Evolutionary conservation across 2,888 invertebrate genomes (phyloP).

Genomic region (Drosophila peninsularis): DNA sequence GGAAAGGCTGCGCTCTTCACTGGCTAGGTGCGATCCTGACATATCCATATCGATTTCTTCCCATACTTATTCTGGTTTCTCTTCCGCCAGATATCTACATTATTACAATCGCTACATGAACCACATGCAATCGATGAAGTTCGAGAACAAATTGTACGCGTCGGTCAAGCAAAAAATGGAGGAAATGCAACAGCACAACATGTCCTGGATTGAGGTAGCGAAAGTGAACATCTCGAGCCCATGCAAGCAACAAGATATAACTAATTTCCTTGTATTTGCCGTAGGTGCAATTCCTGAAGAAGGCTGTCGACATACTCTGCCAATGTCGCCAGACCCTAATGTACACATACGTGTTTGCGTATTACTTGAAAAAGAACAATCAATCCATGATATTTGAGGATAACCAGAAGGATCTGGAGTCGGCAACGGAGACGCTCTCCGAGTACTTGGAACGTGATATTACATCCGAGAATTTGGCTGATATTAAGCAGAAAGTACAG

Average conservation of each 20-base stretch:
- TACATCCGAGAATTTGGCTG: constrained; percentile 97
- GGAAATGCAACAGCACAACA: constrained; percentile 99
- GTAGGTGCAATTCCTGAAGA: constrained; percentile 97
- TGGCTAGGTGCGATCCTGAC: constrained; percentile 90
- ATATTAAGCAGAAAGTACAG: constrained; percentile 99
- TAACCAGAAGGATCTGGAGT: constrained; percentile 99
- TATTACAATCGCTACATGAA: constrained; percentile 99
- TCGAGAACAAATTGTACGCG: constrained; percentile 98
- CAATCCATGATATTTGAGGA: constrained; percentile 99
- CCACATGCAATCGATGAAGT: constrained; percentile 99
- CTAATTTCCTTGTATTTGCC: not conserved
- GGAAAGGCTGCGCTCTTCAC: constrained; percentile 95
- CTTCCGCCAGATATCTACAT: constrained; percentile 92
- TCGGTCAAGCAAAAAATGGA: constrained; percentile 99
- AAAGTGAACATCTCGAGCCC: constrained; percentile 1
- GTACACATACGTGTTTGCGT: constrained; percentile 99
- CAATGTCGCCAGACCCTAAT: constrained; percentile 98
- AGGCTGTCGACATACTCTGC: constrained; percentile 98
- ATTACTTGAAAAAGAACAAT: constrained; percentile 98
- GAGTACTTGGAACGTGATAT: constrained; percentile 99
- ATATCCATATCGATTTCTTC: no score
- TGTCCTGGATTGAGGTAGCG: constrained; percentile 98
- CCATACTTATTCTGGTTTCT: not conserved
- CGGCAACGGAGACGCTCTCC: constrained; percentile 97
- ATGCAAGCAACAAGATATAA: not conserved